These are phyloP conservation scores for Pasiphila rectangulata DNA, from an alignment of 2,888 invertebrate species.

Conservation along the genomic window DNA sequence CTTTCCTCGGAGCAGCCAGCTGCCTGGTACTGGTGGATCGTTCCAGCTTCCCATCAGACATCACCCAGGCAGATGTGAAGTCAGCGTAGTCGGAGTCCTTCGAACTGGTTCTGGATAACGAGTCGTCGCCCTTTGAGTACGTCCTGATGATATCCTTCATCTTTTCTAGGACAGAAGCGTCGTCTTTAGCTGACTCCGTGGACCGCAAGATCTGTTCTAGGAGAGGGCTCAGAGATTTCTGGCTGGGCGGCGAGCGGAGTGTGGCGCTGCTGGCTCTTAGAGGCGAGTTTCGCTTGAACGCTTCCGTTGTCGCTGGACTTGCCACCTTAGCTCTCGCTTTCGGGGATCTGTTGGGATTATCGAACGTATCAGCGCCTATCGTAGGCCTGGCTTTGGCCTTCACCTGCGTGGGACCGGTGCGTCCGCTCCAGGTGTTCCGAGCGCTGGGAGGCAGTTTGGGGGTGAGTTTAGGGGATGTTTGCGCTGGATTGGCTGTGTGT, in stretches of 20 bases:
- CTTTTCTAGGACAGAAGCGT: constrained; percentile 86
- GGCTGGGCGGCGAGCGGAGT: constrained; percentile 80
- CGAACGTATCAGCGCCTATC: constrained; percentile 68
- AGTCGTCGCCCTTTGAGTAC: constrained; percentile 72
- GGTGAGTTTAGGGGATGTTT: constrained; percentile 69
- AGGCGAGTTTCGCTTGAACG: constrained; percentile 77
- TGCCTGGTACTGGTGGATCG: constrained; percentile 80
- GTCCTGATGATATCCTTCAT: constrained; percentile 84
- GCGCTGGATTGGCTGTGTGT: constrained; percentile 54
- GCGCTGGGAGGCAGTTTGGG: constrained; percentile 70
- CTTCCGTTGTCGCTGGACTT: constrained; percentile 49
- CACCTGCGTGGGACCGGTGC: constrained; percentile 69
- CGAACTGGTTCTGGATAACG: constrained; percentile 72
- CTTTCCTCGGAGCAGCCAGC: constrained; percentile 71
- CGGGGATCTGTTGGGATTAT: constrained; percentile 83
- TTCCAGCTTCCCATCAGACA: constrained; percentile 85
- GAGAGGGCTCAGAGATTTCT: constrained; percentile 83
- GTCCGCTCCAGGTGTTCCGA: constrained; percentile 88
- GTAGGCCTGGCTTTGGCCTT: constrained; percentile 66
- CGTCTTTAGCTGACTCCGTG: constrained; percentile 86
- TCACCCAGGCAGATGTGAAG: constrained; percentile 86
- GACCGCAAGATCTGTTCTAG: constrained; percentile 87
- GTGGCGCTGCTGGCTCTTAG: constrained; percentile 73
- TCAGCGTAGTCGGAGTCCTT: constrained; percentile 84
- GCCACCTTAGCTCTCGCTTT: constrained; percentile 58